Evolutionary conservation across 2,797 vertebrate species (phyloP).

Genomic region (Brachyrhaphis roseni): DNA sequence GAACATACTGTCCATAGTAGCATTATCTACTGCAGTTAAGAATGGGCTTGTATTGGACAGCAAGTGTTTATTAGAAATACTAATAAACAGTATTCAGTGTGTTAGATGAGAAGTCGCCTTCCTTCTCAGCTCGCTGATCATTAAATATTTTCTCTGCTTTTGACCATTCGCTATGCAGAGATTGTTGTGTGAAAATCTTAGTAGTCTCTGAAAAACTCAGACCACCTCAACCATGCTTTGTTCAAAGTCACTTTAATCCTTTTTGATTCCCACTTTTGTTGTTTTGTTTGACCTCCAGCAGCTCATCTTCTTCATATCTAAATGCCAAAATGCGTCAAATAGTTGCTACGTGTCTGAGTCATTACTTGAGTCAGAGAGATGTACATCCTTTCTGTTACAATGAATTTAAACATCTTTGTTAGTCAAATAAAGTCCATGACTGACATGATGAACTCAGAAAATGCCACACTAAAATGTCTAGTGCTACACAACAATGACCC

Average conservation of each 20-base stretch:
- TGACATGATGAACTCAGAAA: background rate
- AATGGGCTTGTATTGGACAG: background rate
- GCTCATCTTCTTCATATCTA: background rate
- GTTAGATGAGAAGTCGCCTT: background rate
- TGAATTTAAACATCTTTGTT: background rate
- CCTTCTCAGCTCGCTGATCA: background rate
- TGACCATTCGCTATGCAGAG: background rate
- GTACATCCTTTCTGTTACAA: background rate
- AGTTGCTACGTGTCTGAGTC: background rate
- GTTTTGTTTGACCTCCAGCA: background rate
- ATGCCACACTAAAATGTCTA: background rate
- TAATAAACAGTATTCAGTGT: background rate
- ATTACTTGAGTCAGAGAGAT: background rate
- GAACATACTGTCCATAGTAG: background rate
- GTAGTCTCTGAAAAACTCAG: background rate
- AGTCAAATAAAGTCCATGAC: background rate
- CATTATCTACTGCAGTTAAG: background rate
- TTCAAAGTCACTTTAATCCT: background rate
- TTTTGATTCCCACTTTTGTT: background rate
- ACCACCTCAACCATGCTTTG: background rate
- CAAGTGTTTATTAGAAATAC: background rate
- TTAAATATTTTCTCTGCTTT: background rate
- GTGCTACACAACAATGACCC: background rate
- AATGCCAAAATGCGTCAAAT: background rate
- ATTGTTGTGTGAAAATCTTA: background rate